These are phyloP conservation scores for Pagetopsis macropterus DNA, from an alignment of 2,797 vertebrate genomes.

Conservation along the genomic window DNA sequence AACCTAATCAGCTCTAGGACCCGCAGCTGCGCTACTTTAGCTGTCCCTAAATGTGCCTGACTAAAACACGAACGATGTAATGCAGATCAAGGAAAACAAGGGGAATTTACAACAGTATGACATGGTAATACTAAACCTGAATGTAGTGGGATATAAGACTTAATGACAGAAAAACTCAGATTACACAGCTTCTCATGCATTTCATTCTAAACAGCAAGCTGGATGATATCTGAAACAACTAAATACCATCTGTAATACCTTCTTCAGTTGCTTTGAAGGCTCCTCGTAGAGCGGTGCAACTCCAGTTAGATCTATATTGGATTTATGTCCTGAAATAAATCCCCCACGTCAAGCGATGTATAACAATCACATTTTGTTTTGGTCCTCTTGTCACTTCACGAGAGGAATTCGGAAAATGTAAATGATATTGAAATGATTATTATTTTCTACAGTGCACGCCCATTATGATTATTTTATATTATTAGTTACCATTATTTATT, in stretches of 20 bases:
- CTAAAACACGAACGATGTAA: too few species aligned
- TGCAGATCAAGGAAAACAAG: too few species aligned
- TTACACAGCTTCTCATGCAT: background rate
- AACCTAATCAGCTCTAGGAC: too few species aligned
- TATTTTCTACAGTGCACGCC: too few species aligned
- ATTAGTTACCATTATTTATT: too few species aligned
- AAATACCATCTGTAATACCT: background rate
- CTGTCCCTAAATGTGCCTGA: too few species aligned
- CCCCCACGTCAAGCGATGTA: constrained; percentile 37
- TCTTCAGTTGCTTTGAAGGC: background rate
- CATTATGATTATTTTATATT: too few species aligned
- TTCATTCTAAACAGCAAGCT: background rate
- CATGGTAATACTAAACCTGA: background rate
- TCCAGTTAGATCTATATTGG: constrained; percentile 13
- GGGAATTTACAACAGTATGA: background rate
- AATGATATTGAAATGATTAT: too few species aligned
- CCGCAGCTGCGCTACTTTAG: too few species aligned
- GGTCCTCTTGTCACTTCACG: too few species aligned
- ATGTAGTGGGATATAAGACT: background rate
- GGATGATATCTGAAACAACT: background rate
- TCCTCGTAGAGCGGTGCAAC: background rate
- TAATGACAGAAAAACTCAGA: background rate
- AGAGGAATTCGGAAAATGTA: too few species aligned
- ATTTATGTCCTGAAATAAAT: constrained; percentile 63
- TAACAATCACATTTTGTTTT: background rate